Evolutionary conservation across 2,113 vertebrate species (phyloP).

Genomic region (Collichthys lucidus): DNA sequence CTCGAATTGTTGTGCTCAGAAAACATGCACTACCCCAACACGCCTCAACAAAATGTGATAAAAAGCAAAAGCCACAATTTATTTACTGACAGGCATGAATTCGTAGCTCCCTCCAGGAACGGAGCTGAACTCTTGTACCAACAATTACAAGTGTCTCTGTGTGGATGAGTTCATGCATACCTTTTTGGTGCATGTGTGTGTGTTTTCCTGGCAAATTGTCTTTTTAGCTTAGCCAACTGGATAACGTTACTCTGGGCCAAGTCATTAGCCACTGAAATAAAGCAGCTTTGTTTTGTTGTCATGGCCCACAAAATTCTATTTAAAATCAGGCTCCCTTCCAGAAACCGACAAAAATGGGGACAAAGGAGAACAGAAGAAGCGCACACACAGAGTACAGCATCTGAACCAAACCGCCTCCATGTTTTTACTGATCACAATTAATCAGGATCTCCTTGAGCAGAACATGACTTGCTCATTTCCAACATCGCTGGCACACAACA

Average conservation of each 20-base stretch:
- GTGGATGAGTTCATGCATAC: conserved; percentile 61
- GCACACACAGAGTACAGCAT: conserved; percentile 17
- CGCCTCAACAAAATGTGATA: conserved; percentile 15
- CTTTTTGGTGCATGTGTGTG: conserved; percentile 58
- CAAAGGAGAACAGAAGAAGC: conserved; percentile 41
- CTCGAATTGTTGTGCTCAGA: not conserved
- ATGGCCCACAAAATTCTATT: conserved; percentile 76
- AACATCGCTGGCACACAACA: conserved; percentile 13
- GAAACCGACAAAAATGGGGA: conserved; percentile 38
- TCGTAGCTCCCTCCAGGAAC: conserved; percentile 20
- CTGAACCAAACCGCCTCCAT: conserved; percentile 38
- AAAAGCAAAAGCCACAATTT: conserved; percentile 36
- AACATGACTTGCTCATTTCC: conserved; percentile 52
- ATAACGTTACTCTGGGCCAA: conserved; percentile 58
- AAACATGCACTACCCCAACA: conserved; percentile 19
- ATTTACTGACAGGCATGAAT: conserved; percentile 33
- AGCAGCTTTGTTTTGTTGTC: conserved; percentile 78
- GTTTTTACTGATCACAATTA: conserved; percentile 52
- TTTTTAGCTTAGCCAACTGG: conserved; percentile 51
- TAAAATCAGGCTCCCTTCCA: conserved; percentile 68
- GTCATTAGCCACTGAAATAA: conserved; percentile 76
- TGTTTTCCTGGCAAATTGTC: conserved; percentile 57
- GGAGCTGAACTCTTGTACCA: conserved; percentile 9
- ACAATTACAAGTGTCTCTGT: conserved; percentile 55
- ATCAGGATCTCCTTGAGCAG: conserved; percentile 39